These are phyloP conservation scores for Leptarthrus brevirostris DNA, from an alignment of 2,888 invertebrate genomes.

Conservation along the genomic window DNA sequence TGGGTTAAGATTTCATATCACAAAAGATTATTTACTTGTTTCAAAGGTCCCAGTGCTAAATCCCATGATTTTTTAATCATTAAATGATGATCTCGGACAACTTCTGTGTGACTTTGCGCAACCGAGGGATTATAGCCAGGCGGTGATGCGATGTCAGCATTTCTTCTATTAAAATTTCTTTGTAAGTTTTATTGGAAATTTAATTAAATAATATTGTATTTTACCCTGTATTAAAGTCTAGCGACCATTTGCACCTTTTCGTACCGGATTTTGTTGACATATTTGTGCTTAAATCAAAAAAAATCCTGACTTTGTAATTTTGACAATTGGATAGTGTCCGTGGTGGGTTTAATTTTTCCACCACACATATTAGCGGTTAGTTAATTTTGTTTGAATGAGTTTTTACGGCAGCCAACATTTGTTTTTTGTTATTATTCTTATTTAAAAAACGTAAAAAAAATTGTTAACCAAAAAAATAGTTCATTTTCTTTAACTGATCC, in stretches of 20 bases:
- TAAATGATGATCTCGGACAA: constrained; percentile 84
- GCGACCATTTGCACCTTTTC: constrained; percentile 74
- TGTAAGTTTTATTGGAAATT: constrained; percentile 23
- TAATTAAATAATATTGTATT: constrained; percentile 18
- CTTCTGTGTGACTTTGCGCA: constrained; percentile 79
- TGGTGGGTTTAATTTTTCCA: too few species aligned
- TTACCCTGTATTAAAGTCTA: constrained; percentile 74
- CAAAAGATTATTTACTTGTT: constrained; percentile 72
- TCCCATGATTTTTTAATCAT: constrained; percentile 98
- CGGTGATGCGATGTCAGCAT: constrained; percentile 77
- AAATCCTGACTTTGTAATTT: constrained; percentile 1
- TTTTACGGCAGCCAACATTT: too few species aligned
- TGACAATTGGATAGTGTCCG: not conserved
- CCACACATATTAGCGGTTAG: too few species aligned
- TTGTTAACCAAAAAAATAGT: too few species aligned
- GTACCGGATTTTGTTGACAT: constrained; percentile 64
- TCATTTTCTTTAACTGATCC: too few species aligned
- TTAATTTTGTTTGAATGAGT: too few species aligned
- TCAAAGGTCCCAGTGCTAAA: constrained; percentile 91
- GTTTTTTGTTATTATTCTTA: too few species aligned
- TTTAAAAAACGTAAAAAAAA: too few species aligned
- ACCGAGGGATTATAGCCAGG: constrained; percentile 85
- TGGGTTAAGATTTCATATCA: not conserved
- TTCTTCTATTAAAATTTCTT: constrained; percentile 63
- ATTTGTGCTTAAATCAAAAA: constrained; percentile 45